Evolutionary conservation across 2,113 vertebrate species (phyloP).

Genomic region (Festucalex cinctus): DNA sequence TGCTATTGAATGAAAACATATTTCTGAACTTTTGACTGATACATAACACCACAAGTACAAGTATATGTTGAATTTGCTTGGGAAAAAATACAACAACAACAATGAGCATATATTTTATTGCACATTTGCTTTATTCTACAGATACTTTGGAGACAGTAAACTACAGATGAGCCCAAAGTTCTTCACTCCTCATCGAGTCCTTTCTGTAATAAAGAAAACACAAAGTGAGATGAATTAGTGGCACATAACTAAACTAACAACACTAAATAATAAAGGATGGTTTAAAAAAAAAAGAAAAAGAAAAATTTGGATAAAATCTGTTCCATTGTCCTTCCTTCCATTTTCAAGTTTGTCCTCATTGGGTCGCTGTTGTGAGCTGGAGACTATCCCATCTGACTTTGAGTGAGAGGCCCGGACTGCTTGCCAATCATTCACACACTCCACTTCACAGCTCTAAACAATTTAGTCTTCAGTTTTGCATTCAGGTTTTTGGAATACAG

Average conservation of each 20-base stretch:
- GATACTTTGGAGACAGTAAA: slow-evolving; percentile 43
- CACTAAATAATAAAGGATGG: not conserved
- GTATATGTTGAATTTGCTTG: not conserved
- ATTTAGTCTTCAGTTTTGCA: not conserved
- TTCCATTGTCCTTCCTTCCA: not conserved
- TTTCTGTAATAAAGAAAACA: slow-evolving; percentile 60
- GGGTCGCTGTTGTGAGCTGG: not conserved
- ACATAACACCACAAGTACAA: not conserved
- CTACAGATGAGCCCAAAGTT: slow-evolving; percentile 39
- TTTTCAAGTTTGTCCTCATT: not conserved
- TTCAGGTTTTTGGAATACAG: not conserved
- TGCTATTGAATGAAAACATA: not conserved
- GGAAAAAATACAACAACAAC: slow-evolving; percentile 35
- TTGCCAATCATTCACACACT: not conserved
- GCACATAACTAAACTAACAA: slow-evolving; percentile 11
- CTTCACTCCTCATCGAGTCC: slow-evolving; percentile 66
- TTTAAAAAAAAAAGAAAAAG: not conserved
- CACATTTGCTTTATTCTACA: slow-evolving; percentile 70
- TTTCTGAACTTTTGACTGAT: not conserved
- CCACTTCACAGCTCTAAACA: too few relatives aligned
- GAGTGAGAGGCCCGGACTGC: not conserved
- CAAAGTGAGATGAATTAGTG: slow-evolving; percentile 15
- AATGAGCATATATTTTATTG: slow-evolving; percentile 31
- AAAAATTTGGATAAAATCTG: not conserved
- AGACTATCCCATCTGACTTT: not conserved